These are phyloP conservation scores for Antitype chi DNA, from an alignment of 2,888 invertebrate species.

Conservation along the genomic window DNA sequence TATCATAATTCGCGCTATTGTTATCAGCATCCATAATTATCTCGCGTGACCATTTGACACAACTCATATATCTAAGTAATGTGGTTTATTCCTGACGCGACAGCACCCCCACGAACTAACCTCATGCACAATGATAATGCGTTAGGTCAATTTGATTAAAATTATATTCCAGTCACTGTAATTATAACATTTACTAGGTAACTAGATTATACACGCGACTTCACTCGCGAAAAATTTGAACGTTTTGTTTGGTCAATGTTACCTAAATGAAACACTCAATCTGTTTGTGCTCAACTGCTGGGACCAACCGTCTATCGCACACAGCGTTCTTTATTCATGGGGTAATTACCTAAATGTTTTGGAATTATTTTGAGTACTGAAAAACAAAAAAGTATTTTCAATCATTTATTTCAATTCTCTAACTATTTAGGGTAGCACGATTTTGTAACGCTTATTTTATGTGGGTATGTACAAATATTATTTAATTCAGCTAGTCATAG, in stretches of 20 bases:
- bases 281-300: neutral
- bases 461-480: neutral
- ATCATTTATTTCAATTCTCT: neutral
- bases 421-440: neutral
- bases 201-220: neutral
- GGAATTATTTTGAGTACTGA: neutral
- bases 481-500: neutral
- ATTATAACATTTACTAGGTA: constrained; percentile 15
- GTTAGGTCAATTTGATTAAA: constrained; percentile 77
- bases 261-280: neutral
- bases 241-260: neutral
- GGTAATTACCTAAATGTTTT: neutral
- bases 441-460: neutral
- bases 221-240: neutral
- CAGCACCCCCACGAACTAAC: constrained; percentile 86
- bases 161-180: constrained; percentile 43
- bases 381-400: neutral
- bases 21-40: constrained; percentile 60
- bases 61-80: constrained; percentile 63
- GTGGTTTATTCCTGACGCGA: constrained; percentile 69
- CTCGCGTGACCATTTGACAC: constrained; percentile 70
- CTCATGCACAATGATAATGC: constrained; percentile 83
- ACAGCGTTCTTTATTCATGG: neutral
- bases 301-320: neutral
- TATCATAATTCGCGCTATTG: constrained; percentile 55